Conservation (phyloP, 2,797 vertebrate genomes). For the Clarias platycephalus region DNA sequence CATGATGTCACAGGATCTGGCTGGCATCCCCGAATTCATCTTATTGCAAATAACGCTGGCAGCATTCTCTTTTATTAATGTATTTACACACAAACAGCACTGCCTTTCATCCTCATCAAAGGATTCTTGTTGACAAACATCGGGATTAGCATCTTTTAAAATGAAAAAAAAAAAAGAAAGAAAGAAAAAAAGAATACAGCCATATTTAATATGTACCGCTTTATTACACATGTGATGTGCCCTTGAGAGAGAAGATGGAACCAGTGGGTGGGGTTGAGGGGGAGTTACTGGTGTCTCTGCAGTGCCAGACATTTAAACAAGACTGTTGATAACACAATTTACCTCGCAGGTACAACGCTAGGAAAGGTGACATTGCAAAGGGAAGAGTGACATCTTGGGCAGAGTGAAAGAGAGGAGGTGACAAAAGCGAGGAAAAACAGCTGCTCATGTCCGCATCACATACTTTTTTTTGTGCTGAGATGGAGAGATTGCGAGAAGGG, state of each 20-base stretch:
- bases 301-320: conserved; percentile 52
- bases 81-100: conserved; percentile 45
- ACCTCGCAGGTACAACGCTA: conserved; percentile 51
- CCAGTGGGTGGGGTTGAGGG: conserved; percentile 19
- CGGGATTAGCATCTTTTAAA: conserved; percentile 55
- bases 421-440: background rate
- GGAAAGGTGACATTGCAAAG: conserved; percentile 40
- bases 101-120: conserved; percentile 61
- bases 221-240: conserved; percentile 48
- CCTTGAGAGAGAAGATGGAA: conserved; percentile 53
- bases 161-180: background rate
- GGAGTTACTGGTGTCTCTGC: conserved; percentile 12
- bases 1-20: conserved; percentile 43
- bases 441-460: conserved; percentile 8
- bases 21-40: conserved; percentile 33
- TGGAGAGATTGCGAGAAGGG: background rate
- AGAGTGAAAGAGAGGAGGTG: conserved; percentile 19
- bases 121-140: conserved; percentile 57
- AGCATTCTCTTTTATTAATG: conserved; percentile 56
- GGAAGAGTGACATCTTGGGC: conserved; percentile 25
- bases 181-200: conserved; percentile 24
- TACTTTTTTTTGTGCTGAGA: conserved; percentile 23
- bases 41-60: conserved; percentile 50
- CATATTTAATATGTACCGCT: conserved; percentile 47
- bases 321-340: conserved; percentile 49